phyloP scores from a whole-genome alignment of 1,140 invertebrate species.

The Drosophila willistoni region DNA sequence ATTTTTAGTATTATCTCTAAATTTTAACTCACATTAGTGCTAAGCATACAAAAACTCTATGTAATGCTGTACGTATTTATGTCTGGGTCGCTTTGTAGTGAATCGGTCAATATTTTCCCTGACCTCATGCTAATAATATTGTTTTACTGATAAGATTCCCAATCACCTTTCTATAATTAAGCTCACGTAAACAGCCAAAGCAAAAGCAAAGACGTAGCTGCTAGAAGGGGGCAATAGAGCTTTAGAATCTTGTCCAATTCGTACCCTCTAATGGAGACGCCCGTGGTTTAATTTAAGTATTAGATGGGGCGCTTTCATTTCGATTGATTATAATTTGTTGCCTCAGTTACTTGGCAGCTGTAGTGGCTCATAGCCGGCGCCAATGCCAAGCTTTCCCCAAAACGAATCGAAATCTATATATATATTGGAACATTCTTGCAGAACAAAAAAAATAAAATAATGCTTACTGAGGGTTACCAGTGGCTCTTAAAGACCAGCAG shows the following conservation, averaged over 20 bases:
- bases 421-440: not conserved
- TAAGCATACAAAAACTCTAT: not conserved
- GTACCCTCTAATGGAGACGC: not conserved
- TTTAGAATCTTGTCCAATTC: not conserved
- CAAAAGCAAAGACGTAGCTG: not conserved
- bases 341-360: conserved; percentile 11
- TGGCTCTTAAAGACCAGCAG: conserved; percentile 48
- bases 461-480: conserved; percentile 55
- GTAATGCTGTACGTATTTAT: not conserved
- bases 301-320: not conserved
- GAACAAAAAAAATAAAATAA: conserved; percentile 28
- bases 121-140: conserved; percentile 14
- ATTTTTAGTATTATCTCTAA: too few species aligned
- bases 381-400: conserved; percentile 15
- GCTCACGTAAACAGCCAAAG: not conserved
- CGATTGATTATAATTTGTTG: conserved; percentile 6
- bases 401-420: not conserved
- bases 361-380: conserved; percentile 20
- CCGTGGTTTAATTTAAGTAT: not conserved
- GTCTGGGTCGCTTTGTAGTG: not conserved
- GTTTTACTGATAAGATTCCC: not conserved
- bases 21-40: not conserved
- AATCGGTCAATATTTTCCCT: not conserved
- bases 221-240: not conserved
- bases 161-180: conserved; percentile 7